Evolutionary conservation across 53 echinoderm and acorn worm species (phyloP), one percentile per base, ranked within the genome.

Genomic region (Paracentrotus lividus): DNA sequence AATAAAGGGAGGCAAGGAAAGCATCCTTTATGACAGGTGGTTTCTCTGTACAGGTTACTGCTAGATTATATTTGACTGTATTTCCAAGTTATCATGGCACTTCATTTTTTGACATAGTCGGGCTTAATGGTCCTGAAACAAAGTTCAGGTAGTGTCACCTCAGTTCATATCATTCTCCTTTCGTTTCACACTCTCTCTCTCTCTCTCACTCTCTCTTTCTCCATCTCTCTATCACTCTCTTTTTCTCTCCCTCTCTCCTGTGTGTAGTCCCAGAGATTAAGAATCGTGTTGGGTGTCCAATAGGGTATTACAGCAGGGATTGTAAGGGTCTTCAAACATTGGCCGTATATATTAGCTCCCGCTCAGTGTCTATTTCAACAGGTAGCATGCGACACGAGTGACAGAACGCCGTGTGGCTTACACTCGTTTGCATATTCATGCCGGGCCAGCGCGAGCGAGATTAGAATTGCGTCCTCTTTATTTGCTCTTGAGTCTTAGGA

Each of bases 351-450:
- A 92, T 78, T 92, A 34, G 92, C 78, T n/a, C 55, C 69, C 12
- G 78, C 77, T 92, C 92, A 92, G 92, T 77, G 81, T 78, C 55
- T 42, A 42, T 53, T 78, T 92, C 92, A 77, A 92, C 92, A 92
- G 92, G 78, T 92, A 54, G 92, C 58, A 42, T 38, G 81, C 36
- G 32, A 33, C 29, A 53, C 57, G 38, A 78, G 78, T 92, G 92
- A 92, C 92, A 92, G 81, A 12, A 44, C 42, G 13, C 51, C 6
- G 92, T 92, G 26, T 92, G 23, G 20, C 77, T 92, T 92, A 57
- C 92, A 55, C 78, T 77, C 36, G 40, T 55, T 56, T 53, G 78
- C 92, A 92, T 92, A 92, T 90, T 69, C 90, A 72, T 55, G 81
- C 52, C 23, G 91, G 69, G 47, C 20, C 6, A 29, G 52, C 20